Conservation (phyloP, 1,140 invertebrate genomes). For the Brachionus asplanchnoidis region DNA sequence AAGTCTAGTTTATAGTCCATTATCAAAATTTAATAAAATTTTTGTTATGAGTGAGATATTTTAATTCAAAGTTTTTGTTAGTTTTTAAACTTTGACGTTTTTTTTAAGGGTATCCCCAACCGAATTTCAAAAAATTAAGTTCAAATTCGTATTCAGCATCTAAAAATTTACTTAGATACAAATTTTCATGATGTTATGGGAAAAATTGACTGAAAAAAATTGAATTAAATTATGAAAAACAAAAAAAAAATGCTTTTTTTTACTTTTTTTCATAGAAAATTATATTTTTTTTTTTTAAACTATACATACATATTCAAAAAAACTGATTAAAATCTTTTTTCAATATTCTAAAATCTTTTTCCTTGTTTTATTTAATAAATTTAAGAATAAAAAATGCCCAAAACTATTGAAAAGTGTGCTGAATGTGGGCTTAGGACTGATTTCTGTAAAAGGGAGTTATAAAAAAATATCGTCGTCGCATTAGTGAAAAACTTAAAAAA, state of each 20-base stretch:
- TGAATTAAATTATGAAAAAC: not conserved
- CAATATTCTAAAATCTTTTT: not conserved
- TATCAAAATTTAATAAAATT: too few relatives aligned
- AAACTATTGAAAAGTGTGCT: not conserved
- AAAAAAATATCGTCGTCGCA: not conserved
- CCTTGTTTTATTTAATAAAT: not conserved
- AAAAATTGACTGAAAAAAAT: not conserved
- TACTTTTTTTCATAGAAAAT: not conserved
- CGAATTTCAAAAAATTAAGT: too few relatives aligned
- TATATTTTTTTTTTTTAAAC: not conserved
- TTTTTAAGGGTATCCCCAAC: too few relatives aligned
- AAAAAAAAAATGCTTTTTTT: not conserved
- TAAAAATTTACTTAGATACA: too few relatives aligned
- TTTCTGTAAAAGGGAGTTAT: not conserved
- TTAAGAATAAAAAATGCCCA: not conserved
- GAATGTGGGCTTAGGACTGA: not conserved
- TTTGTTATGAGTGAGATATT: too few relatives aligned
- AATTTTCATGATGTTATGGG: too few relatives aligned
- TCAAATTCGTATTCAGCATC: too few relatives aligned
- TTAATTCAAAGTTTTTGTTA: too few relatives aligned
- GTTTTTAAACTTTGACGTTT: too few relatives aligned
- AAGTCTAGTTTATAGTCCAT: too few relatives aligned
- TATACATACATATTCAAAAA: not conserved
- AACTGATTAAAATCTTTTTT: not conserved
- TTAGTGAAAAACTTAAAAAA: not conserved